Base-by-base conservation (phyloP, 2,888 invertebrate genomes). In the Parapristionchus giblindavisi region DNA sequence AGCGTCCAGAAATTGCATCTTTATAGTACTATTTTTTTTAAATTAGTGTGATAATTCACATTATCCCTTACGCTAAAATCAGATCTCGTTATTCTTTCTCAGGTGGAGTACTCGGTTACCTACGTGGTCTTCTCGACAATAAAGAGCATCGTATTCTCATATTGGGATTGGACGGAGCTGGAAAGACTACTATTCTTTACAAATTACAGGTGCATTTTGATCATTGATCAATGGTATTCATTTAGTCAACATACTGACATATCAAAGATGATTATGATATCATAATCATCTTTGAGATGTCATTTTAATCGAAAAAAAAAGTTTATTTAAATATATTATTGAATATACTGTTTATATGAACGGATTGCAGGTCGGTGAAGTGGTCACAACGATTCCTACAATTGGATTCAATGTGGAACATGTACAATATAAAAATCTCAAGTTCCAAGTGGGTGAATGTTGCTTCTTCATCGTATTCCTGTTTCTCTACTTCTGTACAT, bases 391-490 rank as follows among this genome's bases (percentile, higher is more conserved):
- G 48, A 98, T 91, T 76, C 90, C 96, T 80, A 97, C 98, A 11
- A 98, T 98, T 89, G 98, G 93, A 17, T 98, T 98, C 90, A 98
- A 98, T 91, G 98, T 97, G 84, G 96, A 97, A 90, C 96, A 96
- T 92, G 96, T 97, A 76, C 94, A 94, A 85, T 96, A 96, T 89
- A 96, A 96, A 91, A 98, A 98, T 91, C 91, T 98, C 80, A 97
- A 96, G 90, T 97, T 98, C 89, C 97, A 98, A 70, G 77, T 74
- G 63, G 54, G 74, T 11, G 0, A 40, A 17, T n/a, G 14, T 36
- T 6, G 0, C 2, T 21, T 29, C 34, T 3, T 4, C 24, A 21
- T n/a, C 11, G 1, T 40, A 11, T 3, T 63, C 14, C 5, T 40
- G 1, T 40, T 40, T 6, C 29, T 40, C 43, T 43, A n/a, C n/a